These are phyloP conservation scores for Loris lydekkerianus DNA, from an alignment of 2,797 vertebrate genomes.

Conservation along the genomic window DNA sequence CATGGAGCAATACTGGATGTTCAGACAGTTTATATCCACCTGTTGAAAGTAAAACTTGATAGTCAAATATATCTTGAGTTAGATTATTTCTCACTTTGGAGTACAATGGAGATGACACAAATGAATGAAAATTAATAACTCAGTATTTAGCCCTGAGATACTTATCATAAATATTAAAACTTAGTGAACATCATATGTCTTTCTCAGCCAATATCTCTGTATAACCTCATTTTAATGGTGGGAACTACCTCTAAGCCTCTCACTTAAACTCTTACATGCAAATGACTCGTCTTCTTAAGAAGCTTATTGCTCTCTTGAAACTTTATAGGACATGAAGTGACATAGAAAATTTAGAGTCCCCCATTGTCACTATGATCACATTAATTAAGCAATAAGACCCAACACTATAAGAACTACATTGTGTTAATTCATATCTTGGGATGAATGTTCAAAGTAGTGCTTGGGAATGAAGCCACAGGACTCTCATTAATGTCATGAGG, in stretches of 20 bases:
- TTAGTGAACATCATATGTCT: neutral
- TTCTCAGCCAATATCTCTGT: constrained; percentile 7
- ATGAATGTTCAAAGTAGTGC: constrained; percentile 78
- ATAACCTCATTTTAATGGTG: constrained; percentile 59
- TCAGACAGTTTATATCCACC: neutral
- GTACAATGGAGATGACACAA: neutral
- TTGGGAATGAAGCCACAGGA: constrained; percentile 75
- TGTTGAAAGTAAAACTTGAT: constrained; percentile 20
- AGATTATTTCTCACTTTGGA: neutral
- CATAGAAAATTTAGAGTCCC: constrained; percentile 80
- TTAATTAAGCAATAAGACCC: constrained; percentile 81
- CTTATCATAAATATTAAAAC: constrained; percentile 53
- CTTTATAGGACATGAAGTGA: constrained; percentile 79
- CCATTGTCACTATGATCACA: constrained; percentile 77
- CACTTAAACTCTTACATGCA: constrained; percentile 47
- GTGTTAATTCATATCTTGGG: constrained; percentile 81
- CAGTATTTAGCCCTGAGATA: neutral
- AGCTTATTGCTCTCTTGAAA: constrained; percentile 76
- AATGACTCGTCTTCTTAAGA: constrained; percentile 71
- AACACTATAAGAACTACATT: constrained; percentile 75
- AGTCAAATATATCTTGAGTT: neutral
- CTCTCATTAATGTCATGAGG: constrained; percentile 71
- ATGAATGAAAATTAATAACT: neutral
- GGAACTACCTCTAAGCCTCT: constrained; percentile 13
- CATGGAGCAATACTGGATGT: neutral